Evolutionary conservation across 2,797 vertebrate species (phyloP).

Genomic region (Sciurus vulgaris): DNA sequence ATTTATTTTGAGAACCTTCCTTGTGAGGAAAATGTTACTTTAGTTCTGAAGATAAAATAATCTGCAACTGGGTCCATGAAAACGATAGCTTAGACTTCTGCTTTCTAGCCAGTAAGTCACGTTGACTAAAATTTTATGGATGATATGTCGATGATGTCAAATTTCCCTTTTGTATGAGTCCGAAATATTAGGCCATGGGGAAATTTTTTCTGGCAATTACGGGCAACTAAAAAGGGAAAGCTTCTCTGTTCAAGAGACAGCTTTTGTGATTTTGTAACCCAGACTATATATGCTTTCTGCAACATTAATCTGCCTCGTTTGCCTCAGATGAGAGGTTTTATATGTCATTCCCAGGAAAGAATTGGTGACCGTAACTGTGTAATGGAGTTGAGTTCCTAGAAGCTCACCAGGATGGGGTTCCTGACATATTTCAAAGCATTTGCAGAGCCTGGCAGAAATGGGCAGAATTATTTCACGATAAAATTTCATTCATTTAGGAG

Average conservation of each 20-base stretch:
- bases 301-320: slow-evolving; percentile 80
- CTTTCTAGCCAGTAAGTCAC: slow-evolving; percentile 6
- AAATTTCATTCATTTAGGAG: slow-evolving; percentile 50
- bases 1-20: not conserved
- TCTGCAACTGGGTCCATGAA: not conserved
- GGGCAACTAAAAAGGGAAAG: not conserved
- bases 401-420: slow-evolving; percentile 28
- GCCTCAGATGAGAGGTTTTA: slow-evolving; percentile 80
- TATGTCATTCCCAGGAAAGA: slow-evolving; percentile 71
- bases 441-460: not conserved
- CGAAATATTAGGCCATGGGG: not conserved
- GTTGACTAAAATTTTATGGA: not conserved
- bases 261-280: slow-evolving; percentile 71
- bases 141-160: not conserved
- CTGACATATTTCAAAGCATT: slow-evolving; percentile 54
- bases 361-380: slow-evolving; percentile 55
- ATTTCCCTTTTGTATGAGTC: not conserved
- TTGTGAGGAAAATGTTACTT: not conserved
- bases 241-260: not conserved
- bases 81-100: not conserved
- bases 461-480: slow-evolving; percentile 32
- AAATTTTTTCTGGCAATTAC: slow-evolving; percentile 48
- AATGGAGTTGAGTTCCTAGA: slow-evolving; percentile 60
- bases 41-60: slow-evolving; percentile 18
- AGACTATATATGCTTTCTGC: slow-evolving; percentile 74